Evolutionary conservation across 2,797 vertebrate genomes (phyloP).

Genomic region (Falco cherrug): DNA sequence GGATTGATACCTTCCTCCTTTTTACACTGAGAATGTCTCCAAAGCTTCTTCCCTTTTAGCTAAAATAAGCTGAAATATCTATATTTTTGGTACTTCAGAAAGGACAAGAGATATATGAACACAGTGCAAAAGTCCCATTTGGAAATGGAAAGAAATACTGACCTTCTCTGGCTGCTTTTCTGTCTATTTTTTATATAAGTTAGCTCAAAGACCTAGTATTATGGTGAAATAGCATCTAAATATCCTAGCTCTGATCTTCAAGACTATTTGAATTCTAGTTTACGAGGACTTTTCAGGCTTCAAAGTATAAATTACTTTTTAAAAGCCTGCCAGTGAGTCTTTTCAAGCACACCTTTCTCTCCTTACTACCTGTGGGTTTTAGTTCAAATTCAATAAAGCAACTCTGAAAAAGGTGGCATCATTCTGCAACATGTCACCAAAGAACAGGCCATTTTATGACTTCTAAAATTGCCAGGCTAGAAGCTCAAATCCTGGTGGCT

Average conservation of each 20-base stretch:
- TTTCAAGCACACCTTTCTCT: not conserved
- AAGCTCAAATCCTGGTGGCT: not conserved
- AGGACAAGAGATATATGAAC: not conserved
- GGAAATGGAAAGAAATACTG: not conserved
- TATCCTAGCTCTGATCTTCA: not conserved
- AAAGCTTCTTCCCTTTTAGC: not conserved
- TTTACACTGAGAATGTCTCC: not conserved
- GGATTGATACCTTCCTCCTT: not conserved
- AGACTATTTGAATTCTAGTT: not conserved
- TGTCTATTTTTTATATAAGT: not conserved
- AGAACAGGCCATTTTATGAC: slow-evolving; percentile 32
- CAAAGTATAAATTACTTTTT: not conserved
- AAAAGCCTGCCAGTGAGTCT: not conserved
- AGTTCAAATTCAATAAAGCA: not conserved
- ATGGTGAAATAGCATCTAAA: not conserved
- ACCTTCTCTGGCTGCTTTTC: not conserved
- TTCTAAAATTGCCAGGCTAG: slow-evolving; percentile 39
- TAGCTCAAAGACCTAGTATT: not conserved
- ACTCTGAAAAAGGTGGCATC: not conserved
- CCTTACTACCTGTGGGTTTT: not conserved
- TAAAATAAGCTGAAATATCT: not conserved
- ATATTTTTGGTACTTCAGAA: not conserved
- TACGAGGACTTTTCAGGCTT: not conserved
- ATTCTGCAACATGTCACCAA: not conserved
- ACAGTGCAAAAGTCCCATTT: not conserved